Conservation (phyloP, 1,140 invertebrate species). For the Drosophila subpulchrella region DNA sequence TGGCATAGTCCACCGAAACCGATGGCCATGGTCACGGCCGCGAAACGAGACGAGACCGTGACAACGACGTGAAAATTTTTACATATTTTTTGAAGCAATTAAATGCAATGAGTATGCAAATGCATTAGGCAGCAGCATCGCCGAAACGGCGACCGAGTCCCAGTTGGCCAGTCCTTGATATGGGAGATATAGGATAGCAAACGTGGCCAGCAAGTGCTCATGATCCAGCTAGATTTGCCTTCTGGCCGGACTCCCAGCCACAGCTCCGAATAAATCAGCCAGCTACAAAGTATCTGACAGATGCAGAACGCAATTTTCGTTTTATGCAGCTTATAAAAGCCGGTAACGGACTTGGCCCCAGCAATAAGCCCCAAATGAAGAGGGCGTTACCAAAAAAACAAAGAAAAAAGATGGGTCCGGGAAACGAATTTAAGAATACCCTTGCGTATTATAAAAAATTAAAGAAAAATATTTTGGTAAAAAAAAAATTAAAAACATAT, state of each 20-base stretch:
- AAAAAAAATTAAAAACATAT: too few species aligned
- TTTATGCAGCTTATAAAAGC: slow-evolving; percentile 67
- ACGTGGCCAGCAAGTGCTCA: slow-evolving; percentile 56
- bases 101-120: slow-evolving; percentile 80
- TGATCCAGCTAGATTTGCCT: slow-evolving; percentile 62
- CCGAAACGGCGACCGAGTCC: slow-evolving; percentile 34
- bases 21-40: slow-evolving; percentile 39
- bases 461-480: too few species aligned
- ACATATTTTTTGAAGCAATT: slow-evolving; percentile 80
- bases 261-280: slow-evolving; percentile 60
- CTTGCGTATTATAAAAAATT: background rate
- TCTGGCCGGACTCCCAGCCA: slow-evolving; percentile 19
- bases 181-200: slow-evolving; percentile 21
- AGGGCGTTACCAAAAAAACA: slow-evolving; percentile 56
- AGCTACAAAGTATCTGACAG: slow-evolving; percentile 71
- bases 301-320: slow-evolving; percentile 76
- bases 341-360: slow-evolving; percentile 22
- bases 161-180: slow-evolving; percentile 45
- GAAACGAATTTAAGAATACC: background rate
- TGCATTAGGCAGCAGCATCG: slow-evolving; percentile 59
- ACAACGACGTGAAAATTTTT: slow-evolving; percentile 67
- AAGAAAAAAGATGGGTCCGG: background rate
- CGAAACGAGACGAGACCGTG: slow-evolving; percentile 48
- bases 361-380: slow-evolving; percentile 72
- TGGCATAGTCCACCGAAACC: slow-evolving; percentile 51